Conservation (phyloP, 2,797 vertebrate species). For the Ciconia nigra region DNA sequence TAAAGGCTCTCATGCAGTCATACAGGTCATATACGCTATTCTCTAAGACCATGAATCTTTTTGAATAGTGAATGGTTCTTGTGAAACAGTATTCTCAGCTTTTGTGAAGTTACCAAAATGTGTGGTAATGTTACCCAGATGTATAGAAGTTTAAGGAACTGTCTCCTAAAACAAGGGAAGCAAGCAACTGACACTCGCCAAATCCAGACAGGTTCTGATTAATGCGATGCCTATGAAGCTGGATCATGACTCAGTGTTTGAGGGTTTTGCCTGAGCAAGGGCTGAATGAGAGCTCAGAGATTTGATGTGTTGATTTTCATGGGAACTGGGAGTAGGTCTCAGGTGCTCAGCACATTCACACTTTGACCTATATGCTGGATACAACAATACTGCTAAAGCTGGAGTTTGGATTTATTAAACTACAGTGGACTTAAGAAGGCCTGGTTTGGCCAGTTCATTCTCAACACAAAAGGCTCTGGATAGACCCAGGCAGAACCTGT, state of each 20-base stretch:
- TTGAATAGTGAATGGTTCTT: not conserved
- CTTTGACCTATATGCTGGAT: not conserved
- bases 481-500: not conserved
- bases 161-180: not conserved
- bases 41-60: not conserved
- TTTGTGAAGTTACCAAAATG: not conserved
- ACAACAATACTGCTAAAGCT: not conserved
- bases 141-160: not conserved
- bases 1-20: not conserved
- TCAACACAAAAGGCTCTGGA: not conserved
- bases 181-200: not conserved
- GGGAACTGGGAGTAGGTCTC: not conserved
- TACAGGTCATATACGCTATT: not conserved
- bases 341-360: not conserved
- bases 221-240: not conserved
- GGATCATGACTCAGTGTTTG: not conserved
- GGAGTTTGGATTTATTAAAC: not conserved
- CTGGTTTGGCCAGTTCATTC: not conserved
- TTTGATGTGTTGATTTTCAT: not conserved
- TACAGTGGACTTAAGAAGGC: not conserved
- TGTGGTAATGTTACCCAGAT: not conserved
- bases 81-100: not conserved
- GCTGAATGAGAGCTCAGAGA: not conserved
- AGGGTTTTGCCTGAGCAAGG: not conserved
- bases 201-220: not conserved